These are phyloP conservation scores for Gambusia yucatana DNA, from an alignment of 2,797 vertebrate species.

Conservation along the genomic window DNA sequence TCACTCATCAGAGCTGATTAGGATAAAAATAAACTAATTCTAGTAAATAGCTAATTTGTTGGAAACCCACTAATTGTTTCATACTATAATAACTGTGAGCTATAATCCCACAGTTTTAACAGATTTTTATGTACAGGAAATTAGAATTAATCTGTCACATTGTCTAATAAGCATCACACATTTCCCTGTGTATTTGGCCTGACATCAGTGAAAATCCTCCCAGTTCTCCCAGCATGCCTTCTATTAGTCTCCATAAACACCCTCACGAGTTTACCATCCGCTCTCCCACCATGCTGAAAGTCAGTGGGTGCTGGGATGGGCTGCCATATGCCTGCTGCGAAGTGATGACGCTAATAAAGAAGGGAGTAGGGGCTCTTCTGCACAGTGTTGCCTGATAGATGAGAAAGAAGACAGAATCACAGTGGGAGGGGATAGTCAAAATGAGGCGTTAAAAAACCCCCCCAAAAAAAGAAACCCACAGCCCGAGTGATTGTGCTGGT, in stretches of 20 bases:
- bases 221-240: conserved; percentile 53
- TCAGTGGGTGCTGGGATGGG: conserved; percentile 60
- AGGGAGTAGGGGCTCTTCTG: conserved; percentile 48
- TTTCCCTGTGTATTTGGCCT: conserved; percentile 9
- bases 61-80: not conserved
- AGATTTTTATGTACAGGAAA: not conserved
- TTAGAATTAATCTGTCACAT: not conserved
- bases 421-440: conserved; percentile 13
- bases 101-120: not conserved
- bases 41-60: not conserved
- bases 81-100: no score
- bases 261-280: conserved; percentile 52
- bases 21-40: not conserved
- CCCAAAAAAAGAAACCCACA: not conserved
- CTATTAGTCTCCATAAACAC: conserved; percentile 70
- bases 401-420: conserved; percentile 30
- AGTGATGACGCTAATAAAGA: conserved; percentile 71
- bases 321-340: conserved; percentile 66
- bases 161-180: conserved; percentile 7
- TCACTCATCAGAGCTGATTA: not conserved
- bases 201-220: conserved; percentile 21
- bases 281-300: conserved; percentile 46
- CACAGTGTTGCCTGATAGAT: conserved; percentile 40
- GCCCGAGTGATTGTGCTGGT: conserved; percentile 27
- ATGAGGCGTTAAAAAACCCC: not conserved